phyloP scores from a whole-genome alignment of 1,140 invertebrate species.

The Eriocheir sinensis region DNA sequence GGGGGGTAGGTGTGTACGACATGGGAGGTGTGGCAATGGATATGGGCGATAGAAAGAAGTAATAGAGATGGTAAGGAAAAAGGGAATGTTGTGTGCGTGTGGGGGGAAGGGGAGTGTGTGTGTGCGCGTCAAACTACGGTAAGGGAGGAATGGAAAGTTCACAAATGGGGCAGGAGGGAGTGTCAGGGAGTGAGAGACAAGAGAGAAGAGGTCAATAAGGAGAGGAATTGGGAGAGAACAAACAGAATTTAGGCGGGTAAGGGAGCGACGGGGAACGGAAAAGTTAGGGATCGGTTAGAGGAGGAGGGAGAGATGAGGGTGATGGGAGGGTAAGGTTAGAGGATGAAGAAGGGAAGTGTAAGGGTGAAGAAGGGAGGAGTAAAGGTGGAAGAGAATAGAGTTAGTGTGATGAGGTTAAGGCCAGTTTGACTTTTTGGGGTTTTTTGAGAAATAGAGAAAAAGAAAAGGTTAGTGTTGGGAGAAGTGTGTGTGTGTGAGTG shows the following conservation, averaged over 20 bases:
- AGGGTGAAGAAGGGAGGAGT: neutral
- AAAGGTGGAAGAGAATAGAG: neutral
- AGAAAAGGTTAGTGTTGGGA: no score
- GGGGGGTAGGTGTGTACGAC: neutral
- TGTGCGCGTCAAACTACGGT: neutral
- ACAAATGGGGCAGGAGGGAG: neutral
- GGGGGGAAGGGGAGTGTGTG: neutral
- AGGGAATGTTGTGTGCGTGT: neutral
- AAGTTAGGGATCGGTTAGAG: neutral
- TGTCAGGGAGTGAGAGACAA: slow-evolving; percentile 3
- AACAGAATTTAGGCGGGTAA: no score
- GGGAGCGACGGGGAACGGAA: neutral
- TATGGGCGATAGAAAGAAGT: neutral
- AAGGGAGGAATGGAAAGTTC: no score
- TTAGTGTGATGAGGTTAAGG: no score
- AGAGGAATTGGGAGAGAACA: neutral
- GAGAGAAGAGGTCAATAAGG: neutral
- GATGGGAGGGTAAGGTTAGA: slow-evolving; percentile 18
- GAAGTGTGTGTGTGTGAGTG: neutral
- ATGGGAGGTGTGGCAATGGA: neutral
- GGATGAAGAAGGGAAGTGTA: neutral
- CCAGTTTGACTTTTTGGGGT: no score
- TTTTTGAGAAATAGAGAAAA: no score
- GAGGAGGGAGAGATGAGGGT: neutral
- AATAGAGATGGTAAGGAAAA: neutral